These are phyloP conservation scores for Potamilus streckersoni DNA, from an alignment of 1,140 invertebrate species.

Conservation along the genomic window DNA sequence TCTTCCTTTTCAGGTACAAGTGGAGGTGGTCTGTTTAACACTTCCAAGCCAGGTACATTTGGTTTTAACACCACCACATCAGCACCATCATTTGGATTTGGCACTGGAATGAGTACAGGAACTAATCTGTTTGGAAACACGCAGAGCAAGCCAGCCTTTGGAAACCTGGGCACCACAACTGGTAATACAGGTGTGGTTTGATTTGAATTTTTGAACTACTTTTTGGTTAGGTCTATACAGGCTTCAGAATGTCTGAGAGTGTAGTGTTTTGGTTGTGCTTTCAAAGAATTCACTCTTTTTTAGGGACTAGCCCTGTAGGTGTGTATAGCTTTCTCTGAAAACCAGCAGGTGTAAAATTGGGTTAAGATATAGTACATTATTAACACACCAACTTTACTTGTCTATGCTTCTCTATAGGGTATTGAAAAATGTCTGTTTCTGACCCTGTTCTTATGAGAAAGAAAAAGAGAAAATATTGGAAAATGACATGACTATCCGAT, in stretches of 20 bases:
- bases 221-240: background rate
- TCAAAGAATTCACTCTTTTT: slow-evolving; percentile 2
- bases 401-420: background rate
- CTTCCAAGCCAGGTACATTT: slow-evolving; percentile 15
- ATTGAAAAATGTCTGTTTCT: too few species aligned
- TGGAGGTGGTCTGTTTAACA: slow-evolving; percentile 12
- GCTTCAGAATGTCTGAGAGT: slow-evolving; percentile 1
- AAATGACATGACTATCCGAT: too few species aligned
- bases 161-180: slow-evolving; percentile 2
- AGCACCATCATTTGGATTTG: slow-evolving; percentile 44
- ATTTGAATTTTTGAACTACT: background rate
- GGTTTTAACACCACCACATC: slow-evolving; percentile 25
- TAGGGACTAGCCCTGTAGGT: background rate
- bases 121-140: slow-evolving; percentile 42
- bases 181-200: slow-evolving; percentile 6
- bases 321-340: background rate
- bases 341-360: background rate
- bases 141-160: slow-evolving; percentile 35
- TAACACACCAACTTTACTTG: background rate
- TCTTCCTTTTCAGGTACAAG: background rate
- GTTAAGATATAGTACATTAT: background rate
- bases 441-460: too few species aligned
- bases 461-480: too few species aligned
- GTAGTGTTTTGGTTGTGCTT: background rate
- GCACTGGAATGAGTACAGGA: slow-evolving; percentile 32